phyloP scores from a whole-genome alignment of 2,888 invertebrate species.

The Muscina levida region DNA sequence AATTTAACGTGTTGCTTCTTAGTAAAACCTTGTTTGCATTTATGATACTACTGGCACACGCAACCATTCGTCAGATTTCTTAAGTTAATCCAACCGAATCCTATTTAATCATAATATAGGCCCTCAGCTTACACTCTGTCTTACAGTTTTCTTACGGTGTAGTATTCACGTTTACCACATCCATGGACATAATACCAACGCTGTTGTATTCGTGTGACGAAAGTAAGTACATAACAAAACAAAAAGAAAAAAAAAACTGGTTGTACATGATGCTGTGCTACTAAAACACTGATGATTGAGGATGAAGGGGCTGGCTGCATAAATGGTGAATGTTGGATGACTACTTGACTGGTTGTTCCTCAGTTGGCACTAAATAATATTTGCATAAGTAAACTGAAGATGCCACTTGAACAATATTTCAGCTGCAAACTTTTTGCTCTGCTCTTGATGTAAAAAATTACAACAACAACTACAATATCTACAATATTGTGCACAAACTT shows the following conservation, averaged over 20 bases:
- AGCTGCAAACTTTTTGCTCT: slow-evolving; percentile 7
- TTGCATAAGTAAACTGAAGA: slow-evolving; percentile 31
- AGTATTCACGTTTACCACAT: too few relatives aligned
- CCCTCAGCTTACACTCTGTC: too few relatives aligned
- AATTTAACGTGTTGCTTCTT: too few relatives aligned
- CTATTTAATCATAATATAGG: too few relatives aligned
- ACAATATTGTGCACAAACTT: not conserved
- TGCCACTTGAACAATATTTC: slow-evolving; percentile 21
- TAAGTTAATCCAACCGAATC: too few relatives aligned
- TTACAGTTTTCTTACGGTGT: too few relatives aligned
- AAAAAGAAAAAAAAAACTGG: not conserved
- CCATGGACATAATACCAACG: slow-evolving; percentile 15
- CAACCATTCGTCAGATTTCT: too few relatives aligned
- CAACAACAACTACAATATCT: not conserved
- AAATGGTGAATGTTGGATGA: not conserved
- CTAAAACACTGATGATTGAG: not conserved
- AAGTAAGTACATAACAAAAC: too few relatives aligned
- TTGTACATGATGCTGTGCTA: slow-evolving; percentile 11
- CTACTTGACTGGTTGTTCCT: not conserved
- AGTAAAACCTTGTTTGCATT: too few relatives aligned
- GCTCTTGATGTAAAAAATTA: not conserved
- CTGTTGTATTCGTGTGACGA: too few relatives aligned
- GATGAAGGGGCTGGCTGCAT: not conserved
- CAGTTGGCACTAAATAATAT: slow-evolving; percentile 26
- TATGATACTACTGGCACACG: too few relatives aligned